Evolutionary conservation across 2,888 invertebrate species (phyloP).

Genomic region (Thumatha senex): DNA sequence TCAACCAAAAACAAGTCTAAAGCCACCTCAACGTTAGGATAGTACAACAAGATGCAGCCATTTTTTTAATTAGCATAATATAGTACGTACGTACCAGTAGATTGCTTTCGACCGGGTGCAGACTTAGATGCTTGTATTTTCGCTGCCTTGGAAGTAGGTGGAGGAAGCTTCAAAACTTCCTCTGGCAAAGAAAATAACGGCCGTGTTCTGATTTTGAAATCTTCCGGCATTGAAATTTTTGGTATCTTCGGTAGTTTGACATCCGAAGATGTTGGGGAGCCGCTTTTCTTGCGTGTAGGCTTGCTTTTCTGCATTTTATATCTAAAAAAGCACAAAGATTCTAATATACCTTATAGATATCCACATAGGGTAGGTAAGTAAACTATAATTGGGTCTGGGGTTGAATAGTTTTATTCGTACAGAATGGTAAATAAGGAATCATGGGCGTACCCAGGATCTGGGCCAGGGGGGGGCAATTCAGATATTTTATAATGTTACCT

Average conservation of each 20-base stretch:
- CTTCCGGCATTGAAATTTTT: slow-evolving; percentile 79
- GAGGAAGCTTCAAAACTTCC: slow-evolving; percentile 80
- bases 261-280: slow-evolving; percentile 69
- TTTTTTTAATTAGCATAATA: no score
- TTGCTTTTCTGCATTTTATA: slow-evolving; percentile 45
- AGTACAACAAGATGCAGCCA: no score
- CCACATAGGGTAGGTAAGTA: not conserved
- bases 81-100: slow-evolving; percentile 68
- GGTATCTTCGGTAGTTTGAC: slow-evolving; percentile 81
- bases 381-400: not conserved
- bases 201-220: slow-evolving; percentile 81
- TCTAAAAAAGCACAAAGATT: not conserved
- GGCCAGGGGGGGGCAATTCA: no score
- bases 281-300: slow-evolving; percentile 71
- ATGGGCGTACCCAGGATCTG: no score
- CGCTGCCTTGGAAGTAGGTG: slow-evolving; percentile 35
- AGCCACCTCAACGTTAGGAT: no score
- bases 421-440: no score
- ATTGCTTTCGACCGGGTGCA: slow-evolving; percentile 42
- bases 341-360: not conserved
- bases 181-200: slow-evolving; percentile 86
- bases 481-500: no score
- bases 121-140: slow-evolving; percentile 54
- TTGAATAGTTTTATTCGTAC: no score
- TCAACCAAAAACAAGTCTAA: no score